Base-by-base conservation (phyloP, 2,888 invertebrate species). In the Hyles lineata region DNA sequence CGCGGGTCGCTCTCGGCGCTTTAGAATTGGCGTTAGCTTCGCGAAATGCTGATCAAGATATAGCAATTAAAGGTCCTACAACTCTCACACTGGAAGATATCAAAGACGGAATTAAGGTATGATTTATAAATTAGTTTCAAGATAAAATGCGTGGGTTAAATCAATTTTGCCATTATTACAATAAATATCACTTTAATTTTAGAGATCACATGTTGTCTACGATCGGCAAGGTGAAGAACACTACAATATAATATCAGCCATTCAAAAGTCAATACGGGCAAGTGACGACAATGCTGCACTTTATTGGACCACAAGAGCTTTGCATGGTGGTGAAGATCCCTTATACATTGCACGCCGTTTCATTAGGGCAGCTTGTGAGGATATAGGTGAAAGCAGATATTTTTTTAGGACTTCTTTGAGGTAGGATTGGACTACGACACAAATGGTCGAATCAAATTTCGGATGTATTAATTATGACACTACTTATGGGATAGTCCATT, bases 191-290 rank as follows among this genome's bases (percentile, higher is more conserved):
- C 6, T 0, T 59, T 29, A 1, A 55, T 71, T 55, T 58, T 89
- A 97, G 95, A 96, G 97, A 80, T 96, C 97, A 0, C 97, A 98
- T 85, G 95, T 97, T 87, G 85, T 97, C 58, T 98, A 98, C 87
- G 98, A 98, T 85, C 95, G 96, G 73, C 95, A 96, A 87, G 98
- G 98, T 11, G 98, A 98, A 70, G 97, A 98, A 84, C 98, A 98
- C 89, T 98, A 97, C 88, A 97, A 98, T 86, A 96, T 96, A 59
- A 96, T 97, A 80, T 98, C 98, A 1, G 98, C 98, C 0, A 91
- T 98, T 78, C 98, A 98, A 83, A 98, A 98, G 89, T 97, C 97
- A 0, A 96, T 98, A 71, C 95, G 98, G 78, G 97, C 97, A 0
- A 96, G 97, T 23, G 97, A 97, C 87, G 97, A 96, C 76, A 97